phyloP scores from a whole-genome alignment of 2,888 invertebrate genomes.

The Linnaemya vulpina region DNA sequence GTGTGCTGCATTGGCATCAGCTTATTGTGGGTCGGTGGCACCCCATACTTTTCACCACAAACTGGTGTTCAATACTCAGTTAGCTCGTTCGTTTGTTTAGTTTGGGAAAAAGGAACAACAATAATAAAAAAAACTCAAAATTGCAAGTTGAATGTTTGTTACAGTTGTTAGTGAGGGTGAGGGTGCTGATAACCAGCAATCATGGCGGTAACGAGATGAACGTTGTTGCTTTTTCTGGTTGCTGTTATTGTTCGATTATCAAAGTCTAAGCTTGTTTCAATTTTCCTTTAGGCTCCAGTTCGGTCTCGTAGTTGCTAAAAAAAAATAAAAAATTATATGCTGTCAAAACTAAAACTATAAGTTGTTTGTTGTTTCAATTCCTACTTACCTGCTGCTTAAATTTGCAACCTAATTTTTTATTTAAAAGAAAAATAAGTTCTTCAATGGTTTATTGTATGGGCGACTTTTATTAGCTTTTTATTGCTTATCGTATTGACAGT shows the following conservation, averaged over 20 bases:
- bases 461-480: constrained; percentile 33
- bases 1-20: constrained; percentile 14
- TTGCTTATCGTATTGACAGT: constrained; percentile 27
- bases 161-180: constrained; percentile 8
- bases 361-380: not conserved
- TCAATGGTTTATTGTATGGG: not conserved
- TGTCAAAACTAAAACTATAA: not conserved
- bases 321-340: too few species aligned
- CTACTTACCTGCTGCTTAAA: not conserved
- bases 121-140: not conserved
- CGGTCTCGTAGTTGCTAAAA: not conserved
- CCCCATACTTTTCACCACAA: constrained; percentile 14
- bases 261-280: constrained; percentile 49
- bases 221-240: constrained; percentile 10
- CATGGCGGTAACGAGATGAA: constrained; percentile 30
- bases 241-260: constrained; percentile 39
- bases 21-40: constrained; percentile 3
- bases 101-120: not conserved
- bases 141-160: constrained; percentile 44
- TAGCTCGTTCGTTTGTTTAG: constrained; percentile 31
- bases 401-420: not conserved
- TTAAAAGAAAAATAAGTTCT: not conserved
- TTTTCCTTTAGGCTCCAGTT: constrained; percentile 38
- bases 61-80: constrained; percentile 28
- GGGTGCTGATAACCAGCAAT: constrained; percentile 19